A percentile compares a stretch with the other conserved stretches of the same genome.
These are phyloP conservation scores for Corapipo altera DNA, from an alignment of 2,113 vertebrate genomes.

Conservation along the genomic window DNA sequence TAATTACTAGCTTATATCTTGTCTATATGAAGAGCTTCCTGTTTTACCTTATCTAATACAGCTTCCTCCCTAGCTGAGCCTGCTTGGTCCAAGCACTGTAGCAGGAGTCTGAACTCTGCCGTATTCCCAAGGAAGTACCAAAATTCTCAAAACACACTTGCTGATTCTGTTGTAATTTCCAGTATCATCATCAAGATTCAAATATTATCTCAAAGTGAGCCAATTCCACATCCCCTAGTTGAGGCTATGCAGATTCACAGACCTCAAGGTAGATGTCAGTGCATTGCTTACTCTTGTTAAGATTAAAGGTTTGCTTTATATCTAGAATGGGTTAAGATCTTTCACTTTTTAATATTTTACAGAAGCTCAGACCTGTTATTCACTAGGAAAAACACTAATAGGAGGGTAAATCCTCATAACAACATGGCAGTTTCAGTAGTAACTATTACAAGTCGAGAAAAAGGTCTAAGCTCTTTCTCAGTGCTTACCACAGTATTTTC, in stretches of 20 bases:
- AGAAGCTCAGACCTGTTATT: background rate
- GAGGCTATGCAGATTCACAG: background rate
- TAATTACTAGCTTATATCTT: background rate
- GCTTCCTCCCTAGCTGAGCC: background rate
- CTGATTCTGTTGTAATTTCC: background rate
- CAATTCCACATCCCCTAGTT: background rate
- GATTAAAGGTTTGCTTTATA: background rate
- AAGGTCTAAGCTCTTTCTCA: background rate
- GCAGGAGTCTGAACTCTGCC: background rate
- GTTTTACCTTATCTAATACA: background rate
- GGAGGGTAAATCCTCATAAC: background rate
- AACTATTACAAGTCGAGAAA: background rate
- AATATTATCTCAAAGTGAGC: background rate
- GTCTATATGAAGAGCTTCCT: background rate
- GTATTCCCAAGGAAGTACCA: background rate
- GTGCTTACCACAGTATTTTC: background rate
- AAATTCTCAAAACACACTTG: rapidly evolving
- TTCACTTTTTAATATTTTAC: background rate
- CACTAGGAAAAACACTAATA: background rate
- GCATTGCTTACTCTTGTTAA: background rate
- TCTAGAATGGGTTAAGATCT: background rate
- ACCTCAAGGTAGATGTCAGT: background rate
- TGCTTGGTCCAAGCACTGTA: background rate
- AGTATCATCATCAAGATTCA: background rate
- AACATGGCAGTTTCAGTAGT: background rate